Evolutionary conservation across 2,113 vertebrate species (phyloP).

Genomic region (Stegostoma tigrinum): DNA sequence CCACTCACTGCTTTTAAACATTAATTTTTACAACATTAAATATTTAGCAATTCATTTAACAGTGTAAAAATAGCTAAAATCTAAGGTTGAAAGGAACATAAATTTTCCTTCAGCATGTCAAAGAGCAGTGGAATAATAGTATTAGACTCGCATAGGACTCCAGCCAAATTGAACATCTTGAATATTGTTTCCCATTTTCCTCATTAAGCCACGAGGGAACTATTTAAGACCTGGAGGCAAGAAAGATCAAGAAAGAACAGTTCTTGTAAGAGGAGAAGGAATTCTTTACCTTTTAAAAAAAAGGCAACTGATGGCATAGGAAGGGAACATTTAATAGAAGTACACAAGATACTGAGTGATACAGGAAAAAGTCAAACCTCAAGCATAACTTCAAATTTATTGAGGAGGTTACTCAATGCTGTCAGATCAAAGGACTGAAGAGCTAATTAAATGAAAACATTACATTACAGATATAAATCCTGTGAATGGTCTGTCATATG

Average conservation of each 20-base stretch:
- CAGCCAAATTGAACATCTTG: neutral
- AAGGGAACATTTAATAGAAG: neutral
- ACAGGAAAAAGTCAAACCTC: neutral
- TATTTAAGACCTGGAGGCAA: neutral
- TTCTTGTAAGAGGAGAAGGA: too few species aligned
- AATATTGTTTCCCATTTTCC: neutral
- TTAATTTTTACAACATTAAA: neutral
- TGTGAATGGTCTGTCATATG: neutral
- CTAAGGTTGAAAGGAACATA: neutral
- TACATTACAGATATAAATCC: neutral
- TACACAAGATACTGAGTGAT: neutral
- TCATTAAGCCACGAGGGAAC: neutral
- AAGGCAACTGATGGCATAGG: neutral
- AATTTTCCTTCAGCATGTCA: neutral
- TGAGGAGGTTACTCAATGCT: neutral
- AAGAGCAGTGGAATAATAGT: neutral
- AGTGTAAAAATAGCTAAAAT: neutral
- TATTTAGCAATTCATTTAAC: neutral
- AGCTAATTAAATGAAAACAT: neutral
- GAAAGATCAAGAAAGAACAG: too few species aligned
- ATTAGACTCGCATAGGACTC: neutral
- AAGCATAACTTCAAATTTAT: neutral
- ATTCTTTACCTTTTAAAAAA: neutral
- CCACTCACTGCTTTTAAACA: neutral
- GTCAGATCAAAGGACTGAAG: neutral